Evolutionary conservation across 2,113 vertebrate genomes (phyloP), one percentile per base, ranked within the genome.

Genomic region (Bungarus multicinctus): DNA sequence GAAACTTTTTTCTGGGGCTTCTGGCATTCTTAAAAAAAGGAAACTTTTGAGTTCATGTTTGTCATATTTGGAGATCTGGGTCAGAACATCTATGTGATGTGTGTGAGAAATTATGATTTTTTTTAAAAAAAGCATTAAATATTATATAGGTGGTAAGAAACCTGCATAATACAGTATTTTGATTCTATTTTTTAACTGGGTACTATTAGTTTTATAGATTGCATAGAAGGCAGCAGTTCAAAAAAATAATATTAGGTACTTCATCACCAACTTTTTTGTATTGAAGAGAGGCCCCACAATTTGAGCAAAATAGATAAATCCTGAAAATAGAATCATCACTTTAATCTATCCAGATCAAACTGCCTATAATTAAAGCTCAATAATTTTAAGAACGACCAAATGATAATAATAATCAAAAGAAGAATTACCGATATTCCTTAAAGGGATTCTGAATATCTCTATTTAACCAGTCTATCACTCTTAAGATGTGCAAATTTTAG

Each of bases 401-500:
- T 1, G 1, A 47, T 18, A 50, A 27, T 50, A 50, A 47, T 9
- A 27, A 25, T 10, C 0, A 47, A 43, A 87, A 47, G 18, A 30
- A n/a, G 47, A 18, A 74, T 3, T 74, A 39, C 14, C 20, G 69
- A 39, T 30, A 50, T n/a, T 52, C 30, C 57, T 50, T 60, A 50
- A 50, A 64, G 89, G 89, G 27, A 25, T 47, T 90, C 57, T 50
- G 43, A 16, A 64, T 8, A 22, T 64, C 43, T 45, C 8, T 47
- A 20, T 16, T 43, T 47, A 45, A 30, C 25, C 27, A 27, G 18
- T 30, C 81, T 52, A 64, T 52, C 43, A 27, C 30, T 90, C 7
- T 34, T 18, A 89, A 88, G 96, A 89, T 0, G 92, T 90, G 2
- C 12, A 87, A 20, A 34, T 95, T 91, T 92, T 87, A 93, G 55